Evolutionary conservation across 2,888 invertebrate genomes (phyloP).

Genomic region (Orgyia antiqua): DNA sequence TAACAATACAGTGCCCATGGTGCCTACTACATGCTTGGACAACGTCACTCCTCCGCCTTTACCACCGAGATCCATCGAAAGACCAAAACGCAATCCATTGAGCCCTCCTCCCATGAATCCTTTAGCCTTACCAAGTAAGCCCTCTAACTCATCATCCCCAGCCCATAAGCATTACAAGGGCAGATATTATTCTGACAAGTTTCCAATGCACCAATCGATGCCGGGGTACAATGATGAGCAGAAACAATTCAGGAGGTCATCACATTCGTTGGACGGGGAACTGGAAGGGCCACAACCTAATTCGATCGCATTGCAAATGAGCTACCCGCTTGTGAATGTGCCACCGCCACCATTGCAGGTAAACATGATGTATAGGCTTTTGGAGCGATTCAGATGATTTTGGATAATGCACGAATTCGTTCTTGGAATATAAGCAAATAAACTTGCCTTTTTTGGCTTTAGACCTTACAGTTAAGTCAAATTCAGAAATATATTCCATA

Average conservation of each 20-base stretch:
- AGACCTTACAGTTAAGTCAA: too few species aligned
- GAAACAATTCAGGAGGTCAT: constrained; percentile 47
- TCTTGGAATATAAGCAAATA: too few species aligned
- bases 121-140: constrained; percentile 34
- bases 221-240: constrained; percentile 42
- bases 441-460: too few species aligned
- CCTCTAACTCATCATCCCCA: constrained; percentile 29
- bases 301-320: constrained; percentile 82
- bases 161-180: constrained; percentile 36
- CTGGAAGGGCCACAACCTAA: constrained; percentile 71
- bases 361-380: constrained; percentile 9
- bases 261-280: constrained; percentile 60
- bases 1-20: constrained; percentile 57
- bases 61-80: constrained; percentile 52
- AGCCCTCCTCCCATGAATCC: constrained; percentile 42
- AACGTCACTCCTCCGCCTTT: constrained; percentile 58
- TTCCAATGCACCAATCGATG: constrained; percentile 54
- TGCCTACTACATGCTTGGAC: constrained; percentile 65
- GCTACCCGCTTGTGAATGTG: constrained; percentile 79
- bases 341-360: constrained; percentile 71
- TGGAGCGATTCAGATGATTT: constrained; percentile 2
- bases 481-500: too few species aligned
- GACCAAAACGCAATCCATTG: constrained; percentile 42
- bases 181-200: constrained; percentile 28
- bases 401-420: too few species aligned